Conservation (phyloP, 2,113 vertebrate species). For the Verasper variegatus region DNA sequence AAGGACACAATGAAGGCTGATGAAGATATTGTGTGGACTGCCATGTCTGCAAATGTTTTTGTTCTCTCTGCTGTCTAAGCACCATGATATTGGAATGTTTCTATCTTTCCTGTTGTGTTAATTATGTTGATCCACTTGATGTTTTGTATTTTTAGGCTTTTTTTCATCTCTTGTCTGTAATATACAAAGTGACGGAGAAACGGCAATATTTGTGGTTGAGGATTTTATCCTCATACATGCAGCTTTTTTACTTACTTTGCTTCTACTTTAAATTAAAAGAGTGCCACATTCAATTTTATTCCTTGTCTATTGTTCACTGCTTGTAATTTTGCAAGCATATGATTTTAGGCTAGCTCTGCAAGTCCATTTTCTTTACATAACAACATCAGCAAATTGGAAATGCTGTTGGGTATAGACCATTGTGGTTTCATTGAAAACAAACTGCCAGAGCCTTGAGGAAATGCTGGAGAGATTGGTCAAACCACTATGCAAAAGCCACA, state of each 20-base stretch:
- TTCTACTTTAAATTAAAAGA: background rate
- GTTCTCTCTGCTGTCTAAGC: too few species aligned
- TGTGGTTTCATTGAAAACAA: conserved; percentile 36
- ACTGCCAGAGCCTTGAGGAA: conserved; percentile 13
- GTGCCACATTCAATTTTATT: background rate
- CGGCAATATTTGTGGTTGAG: background rate
- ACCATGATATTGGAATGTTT: background rate
- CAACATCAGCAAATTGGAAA: conserved; percentile 11
- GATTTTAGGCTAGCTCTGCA: too few species aligned
- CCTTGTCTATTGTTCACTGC: background rate
- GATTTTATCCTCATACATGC: background rate
- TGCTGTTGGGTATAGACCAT: background rate
- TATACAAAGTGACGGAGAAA: background rate
- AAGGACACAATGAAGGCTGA: conserved; percentile 39
- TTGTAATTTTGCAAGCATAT: background rate
- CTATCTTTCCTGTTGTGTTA: background rate
- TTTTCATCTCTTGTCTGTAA: background rate
- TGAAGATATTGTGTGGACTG: background rate
- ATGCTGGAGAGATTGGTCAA: conserved; percentile 36
- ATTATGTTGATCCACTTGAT: background rate
- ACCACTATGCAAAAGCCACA: conserved; percentile 34
- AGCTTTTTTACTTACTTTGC: background rate
- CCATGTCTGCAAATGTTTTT: background rate
- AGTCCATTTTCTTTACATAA: background rate
- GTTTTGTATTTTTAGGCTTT: background rate